Evolutionary conservation across 2,113 vertebrate species (phyloP), one percentile per base, ranked within the genome.

Genomic region (Gyps fulvus): DNA sequence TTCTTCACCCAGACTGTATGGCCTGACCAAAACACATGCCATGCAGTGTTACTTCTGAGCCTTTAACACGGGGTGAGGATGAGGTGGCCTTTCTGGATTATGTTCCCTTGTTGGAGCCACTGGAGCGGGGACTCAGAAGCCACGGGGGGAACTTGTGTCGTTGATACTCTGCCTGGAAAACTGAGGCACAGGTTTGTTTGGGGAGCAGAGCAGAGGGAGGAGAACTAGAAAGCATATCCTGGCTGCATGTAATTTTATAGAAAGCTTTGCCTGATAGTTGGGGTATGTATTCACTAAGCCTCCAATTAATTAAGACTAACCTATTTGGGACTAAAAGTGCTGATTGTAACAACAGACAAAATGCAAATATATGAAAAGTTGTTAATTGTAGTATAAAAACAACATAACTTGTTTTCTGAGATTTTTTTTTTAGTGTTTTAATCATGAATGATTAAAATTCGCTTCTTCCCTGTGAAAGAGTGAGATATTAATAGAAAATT

Each of bases 371-470:
- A 31, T 49, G 22, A 11, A 18, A 61, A 70, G 42, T 70, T 13
- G 5, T 78, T 93, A 57, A 57, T 62, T 70, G 40, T 85, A 14
- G 38, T 67, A 26, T 61, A 73, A 58, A 87, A 73, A 50, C 55
- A 77, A n/a, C 43, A 25, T 40, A 66, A 54, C 52, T 70, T 67
- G 27, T 62, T 76, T 83, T 93, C 69, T 82, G 78, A 77, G 34
- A 38, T 93, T 87, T 90, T 65, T 90, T 65, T 67, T 61, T 72
- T 80, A 63, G n/a, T 38, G 32, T 79, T 87, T 94, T 65, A 83
- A 65, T 83, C 13, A 94, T 43, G 36, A 88, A 83, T 76, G 31
- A 31, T 45, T 78, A 82, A 49, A 80, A 42, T 73, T 72, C 7
- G 7, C 14, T 58, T 42, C 20, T 40, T 45, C 16, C 31, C 13